A percentile compares a stretch with the other conserved stretches of the same genome.
These are phyloP conservation scores for Cirrhinus mrigala DNA, from an alignment of 2,797 vertebrate genomes.

Conservation along the genomic window DNA sequence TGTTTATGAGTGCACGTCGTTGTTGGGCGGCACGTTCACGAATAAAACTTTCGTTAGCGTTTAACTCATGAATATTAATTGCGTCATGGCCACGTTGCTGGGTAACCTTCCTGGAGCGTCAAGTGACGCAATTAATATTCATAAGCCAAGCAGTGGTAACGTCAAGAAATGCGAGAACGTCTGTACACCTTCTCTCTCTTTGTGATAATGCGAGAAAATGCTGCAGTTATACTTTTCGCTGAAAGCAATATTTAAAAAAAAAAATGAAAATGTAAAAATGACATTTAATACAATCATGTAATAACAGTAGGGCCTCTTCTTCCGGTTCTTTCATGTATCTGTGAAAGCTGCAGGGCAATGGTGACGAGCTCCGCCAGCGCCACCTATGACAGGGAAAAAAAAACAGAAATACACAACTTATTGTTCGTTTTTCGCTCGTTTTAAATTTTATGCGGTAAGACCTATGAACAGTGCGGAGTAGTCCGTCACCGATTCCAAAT, in stretches of 20 bases:
- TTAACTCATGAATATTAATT: neutral
- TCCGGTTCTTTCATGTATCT: constrained; percentile 88
- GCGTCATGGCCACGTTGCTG: neutral
- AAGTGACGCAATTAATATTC: neutral
- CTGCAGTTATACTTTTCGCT: neutral
- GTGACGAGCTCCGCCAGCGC: constrained; percentile 91
- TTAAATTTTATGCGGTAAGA: neutral
- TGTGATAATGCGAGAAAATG: neutral
- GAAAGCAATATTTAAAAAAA: constrained; percentile 25
- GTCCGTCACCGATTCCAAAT: neutral
- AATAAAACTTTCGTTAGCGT: neutral
- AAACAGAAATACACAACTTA: too few relatives aligned
- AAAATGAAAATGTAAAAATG: neutral
- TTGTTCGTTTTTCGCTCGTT: neutral
- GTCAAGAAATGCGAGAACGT: too few relatives aligned
- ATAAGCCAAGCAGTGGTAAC: neutral
- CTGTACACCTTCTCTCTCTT: neutral
- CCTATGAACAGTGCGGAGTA: neutral
- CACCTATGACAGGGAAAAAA: constrained; percentile 76
- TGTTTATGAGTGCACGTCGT: neutral
- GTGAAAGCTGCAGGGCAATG: constrained; percentile 92
- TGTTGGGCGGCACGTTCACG: neutral
- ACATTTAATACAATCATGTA: constrained; percentile 76
- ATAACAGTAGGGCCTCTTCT: constrained; percentile 89
- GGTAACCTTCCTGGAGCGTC: neutral